These are phyloP conservation scores for Automeris io DNA, from an alignment of 2,888 invertebrate species.

Conservation along the genomic window DNA sequence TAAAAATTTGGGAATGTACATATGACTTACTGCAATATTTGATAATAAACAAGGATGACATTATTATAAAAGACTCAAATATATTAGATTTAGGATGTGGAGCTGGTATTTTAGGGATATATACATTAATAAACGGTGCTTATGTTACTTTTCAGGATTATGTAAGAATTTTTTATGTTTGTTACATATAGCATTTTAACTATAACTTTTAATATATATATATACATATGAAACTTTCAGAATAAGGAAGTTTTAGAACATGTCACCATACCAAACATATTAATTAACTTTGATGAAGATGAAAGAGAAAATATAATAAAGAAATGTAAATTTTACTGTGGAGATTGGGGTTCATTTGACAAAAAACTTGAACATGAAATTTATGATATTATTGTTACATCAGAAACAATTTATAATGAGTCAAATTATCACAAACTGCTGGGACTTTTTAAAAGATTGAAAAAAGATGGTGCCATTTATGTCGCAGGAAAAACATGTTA, in stretches of 20 bases:
- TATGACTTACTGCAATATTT: conserved; percentile 86
- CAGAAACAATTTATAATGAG: conserved; percentile 95
- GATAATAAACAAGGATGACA: conserved; percentile 48
- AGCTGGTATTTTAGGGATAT: conserved; percentile 91
- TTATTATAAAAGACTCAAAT: conserved; percentile 62
- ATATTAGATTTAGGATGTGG: conserved; percentile 96
- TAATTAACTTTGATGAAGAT: conserved; percentile 78
- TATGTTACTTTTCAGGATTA: conserved; percentile 94
- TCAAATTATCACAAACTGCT: conserved; percentile 87
- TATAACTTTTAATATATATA: neutral
- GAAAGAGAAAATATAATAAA: conserved; percentile 37
- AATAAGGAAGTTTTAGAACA: conserved; percentile 89
- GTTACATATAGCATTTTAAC: neutral
- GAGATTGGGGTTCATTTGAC: conserved; percentile 85
- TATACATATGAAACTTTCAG: conserved; percentile 66
- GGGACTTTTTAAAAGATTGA: conserved; percentile 80
- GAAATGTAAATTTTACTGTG: conserved; percentile 79
- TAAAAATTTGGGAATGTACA: conserved; percentile 98
- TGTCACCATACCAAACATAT: conserved; percentile 89
- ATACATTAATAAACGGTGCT: conserved; percentile 81
- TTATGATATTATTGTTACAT: conserved; percentile 92
- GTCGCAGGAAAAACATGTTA: conserved; percentile 95
- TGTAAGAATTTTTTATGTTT: conserved; percentile 75
- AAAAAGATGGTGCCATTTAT: conserved; percentile 78
- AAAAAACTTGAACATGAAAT: conserved; percentile 51